Conservation (phyloP, 2,888 invertebrate genomes). For the Nemoura dubitans region DNA sequence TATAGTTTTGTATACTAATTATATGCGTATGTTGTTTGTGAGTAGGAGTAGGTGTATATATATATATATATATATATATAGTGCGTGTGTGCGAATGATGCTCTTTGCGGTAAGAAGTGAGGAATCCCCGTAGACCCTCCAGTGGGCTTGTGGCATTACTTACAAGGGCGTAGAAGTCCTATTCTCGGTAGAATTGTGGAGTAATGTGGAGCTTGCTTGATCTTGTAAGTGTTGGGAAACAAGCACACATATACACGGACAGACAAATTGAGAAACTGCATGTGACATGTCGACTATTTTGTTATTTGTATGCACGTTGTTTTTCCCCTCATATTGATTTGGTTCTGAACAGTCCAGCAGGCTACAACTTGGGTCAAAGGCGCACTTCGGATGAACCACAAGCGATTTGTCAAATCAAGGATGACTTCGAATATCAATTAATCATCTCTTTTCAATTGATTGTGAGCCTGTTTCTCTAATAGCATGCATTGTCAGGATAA, state of each 20-base stretch:
- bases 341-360: neutral
- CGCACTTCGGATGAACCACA: neutral
- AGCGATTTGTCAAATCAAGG: neutral
- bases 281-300: no score
- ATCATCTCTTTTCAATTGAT: neutral
- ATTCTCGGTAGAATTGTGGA: neutral
- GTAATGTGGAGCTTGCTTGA: neutral
- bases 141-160: neutral
- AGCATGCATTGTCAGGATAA: neutral
- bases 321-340: neutral
- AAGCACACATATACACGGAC: neutral
- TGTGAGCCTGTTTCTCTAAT: slow-evolving; percentile 8
- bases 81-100: neutral
- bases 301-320: neutral
- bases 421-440: neutral
- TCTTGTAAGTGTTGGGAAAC: neutral
- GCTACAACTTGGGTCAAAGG: neutral
- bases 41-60: neutral
- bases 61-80: neutral
- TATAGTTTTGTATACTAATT: neutral
- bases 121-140: neutral
- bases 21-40: neutral
- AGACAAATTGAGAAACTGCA: neutral
- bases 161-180: neutral
- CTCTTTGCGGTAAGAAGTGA: neutral